Percentiles rank a stretch among this genome's conserved stretches.
Conservation (phyloP, 2,797 vertebrate species). For the Phaenicophaeus curvirostris region DNA sequence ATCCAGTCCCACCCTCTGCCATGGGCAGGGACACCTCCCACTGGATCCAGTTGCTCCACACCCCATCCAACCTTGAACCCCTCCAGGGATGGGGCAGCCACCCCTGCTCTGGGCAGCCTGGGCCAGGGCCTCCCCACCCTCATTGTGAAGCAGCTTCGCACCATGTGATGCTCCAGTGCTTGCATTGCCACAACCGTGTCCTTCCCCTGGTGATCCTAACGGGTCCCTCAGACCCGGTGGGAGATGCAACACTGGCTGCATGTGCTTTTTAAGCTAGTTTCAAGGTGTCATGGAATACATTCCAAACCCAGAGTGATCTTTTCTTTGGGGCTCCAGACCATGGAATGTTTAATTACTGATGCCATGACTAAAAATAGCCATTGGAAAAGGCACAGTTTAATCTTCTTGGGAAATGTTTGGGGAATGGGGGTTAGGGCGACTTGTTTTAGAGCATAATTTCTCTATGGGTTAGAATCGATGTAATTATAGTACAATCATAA, state of each 20-base stretch:
- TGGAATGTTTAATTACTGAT: conserved; percentile 58
- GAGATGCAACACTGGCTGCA: neutral
- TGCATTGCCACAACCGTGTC: neutral
- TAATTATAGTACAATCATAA: conserved; percentile 57
- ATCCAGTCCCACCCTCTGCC: too few relatives aligned
- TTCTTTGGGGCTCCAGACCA: conserved; percentile 37
- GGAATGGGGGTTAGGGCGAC: neutral
- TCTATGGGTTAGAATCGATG: conserved; percentile 37
- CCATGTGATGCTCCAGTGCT: conserved; percentile 44
- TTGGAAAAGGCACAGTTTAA: conserved; percentile 33
- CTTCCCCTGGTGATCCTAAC: conserved; percentile 47
- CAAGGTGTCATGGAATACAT: conserved; percentile 26
- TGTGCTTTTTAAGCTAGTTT: conserved; percentile 19
- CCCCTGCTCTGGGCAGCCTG: too few relatives aligned
- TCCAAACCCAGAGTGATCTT: conserved; percentile 36
- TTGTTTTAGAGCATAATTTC: conserved; percentile 57
- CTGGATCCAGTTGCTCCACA: too few relatives aligned
- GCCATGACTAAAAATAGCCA: conserved; percentile 45
- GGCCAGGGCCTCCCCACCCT: too few relatives aligned
- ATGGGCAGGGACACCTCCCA: too few relatives aligned
- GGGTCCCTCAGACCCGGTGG: conserved; percentile 14
- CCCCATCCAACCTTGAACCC: too few relatives aligned
- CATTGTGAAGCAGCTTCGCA: neutral
- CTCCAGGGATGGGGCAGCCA: too few relatives aligned
- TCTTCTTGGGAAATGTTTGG: conserved; percentile 31